These are phyloP conservation scores for Muscicapa adusta DNA, from an alignment of 2,113 vertebrate species.

Conservation along the genomic window DNA sequence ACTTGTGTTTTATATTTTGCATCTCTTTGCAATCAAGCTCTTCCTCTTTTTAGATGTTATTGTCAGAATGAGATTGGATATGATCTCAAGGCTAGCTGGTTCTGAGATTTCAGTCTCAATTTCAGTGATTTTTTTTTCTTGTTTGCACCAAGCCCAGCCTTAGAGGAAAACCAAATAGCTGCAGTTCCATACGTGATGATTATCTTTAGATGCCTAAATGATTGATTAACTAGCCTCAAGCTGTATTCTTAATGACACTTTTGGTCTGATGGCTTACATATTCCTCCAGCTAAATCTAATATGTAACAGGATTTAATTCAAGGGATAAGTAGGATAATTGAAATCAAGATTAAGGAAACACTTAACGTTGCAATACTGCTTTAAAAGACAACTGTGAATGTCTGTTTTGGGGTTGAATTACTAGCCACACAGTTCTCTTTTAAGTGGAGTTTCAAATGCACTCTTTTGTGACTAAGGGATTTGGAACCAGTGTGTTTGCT, in stretches of 20 bases:
- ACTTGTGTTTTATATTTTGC: conserved; percentile 17
- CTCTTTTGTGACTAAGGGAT: background rate
- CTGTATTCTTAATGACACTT: background rate
- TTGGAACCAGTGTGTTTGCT: background rate
- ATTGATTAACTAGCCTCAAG: background rate
- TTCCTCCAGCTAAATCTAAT: background rate
- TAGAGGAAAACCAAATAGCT: background rate
- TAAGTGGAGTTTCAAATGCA: background rate
- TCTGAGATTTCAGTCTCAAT: background rate
- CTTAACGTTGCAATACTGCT: background rate
- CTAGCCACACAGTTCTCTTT: background rate
- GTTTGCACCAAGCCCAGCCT: background rate
- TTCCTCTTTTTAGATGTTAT: background rate
- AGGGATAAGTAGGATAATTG: background rate
- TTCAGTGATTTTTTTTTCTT: background rate
- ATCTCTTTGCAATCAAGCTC: conserved; percentile 41
- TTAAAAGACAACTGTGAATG: background rate
- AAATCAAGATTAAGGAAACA: background rate
- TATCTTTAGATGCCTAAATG: background rate
- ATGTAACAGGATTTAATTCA: background rate
- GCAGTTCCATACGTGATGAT: background rate
- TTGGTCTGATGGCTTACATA: background rate
- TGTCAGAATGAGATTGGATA: background rate
- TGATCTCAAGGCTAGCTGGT: background rate
- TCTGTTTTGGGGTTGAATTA: background rate